These are phyloP conservation scores for Esperia sulphurella DNA, from an alignment of 2,888 invertebrate genomes.

Conservation along the genomic window DNA sequence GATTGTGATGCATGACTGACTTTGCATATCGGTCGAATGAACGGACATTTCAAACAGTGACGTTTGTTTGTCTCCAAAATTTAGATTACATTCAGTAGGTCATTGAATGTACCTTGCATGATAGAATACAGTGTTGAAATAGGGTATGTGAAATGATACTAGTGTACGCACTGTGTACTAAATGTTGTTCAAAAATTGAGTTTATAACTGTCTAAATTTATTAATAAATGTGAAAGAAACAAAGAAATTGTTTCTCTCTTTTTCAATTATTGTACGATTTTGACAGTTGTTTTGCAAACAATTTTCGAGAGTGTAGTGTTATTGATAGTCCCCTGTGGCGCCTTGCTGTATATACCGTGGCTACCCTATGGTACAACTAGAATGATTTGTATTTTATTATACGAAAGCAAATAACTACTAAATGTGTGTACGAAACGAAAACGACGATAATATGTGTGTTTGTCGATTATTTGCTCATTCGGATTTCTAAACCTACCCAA, in stretches of 20 bases:
- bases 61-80: not conserved
- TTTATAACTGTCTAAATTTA: too few species aligned
- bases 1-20: not conserved
- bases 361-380: constrained; percentile 6
- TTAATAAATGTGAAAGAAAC: too few species aligned
- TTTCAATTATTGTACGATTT: too few species aligned
- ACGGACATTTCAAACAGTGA: not conserved
- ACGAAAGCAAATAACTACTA: not conserved
- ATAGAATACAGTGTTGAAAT: not conserved
- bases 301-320: not conserved
- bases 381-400: constrained; percentile 1
- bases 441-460: constrained; percentile 2
- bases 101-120: not conserved
- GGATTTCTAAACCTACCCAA: constrained; percentile 11
- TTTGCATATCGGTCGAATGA: not conserved
- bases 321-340: not conserved
- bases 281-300: not conserved
- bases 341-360: constrained; percentile 22
- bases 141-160: not conserved
- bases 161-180: not conserved
- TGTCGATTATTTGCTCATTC: constrained; percentile 14
- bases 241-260: too few species aligned
- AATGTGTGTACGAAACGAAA: constrained; percentile 1
- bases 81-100: not conserved
- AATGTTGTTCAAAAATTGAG: not conserved